Conservation (phyloP, 2,888 invertebrate genomes). For the Magallana nippona region DNA sequence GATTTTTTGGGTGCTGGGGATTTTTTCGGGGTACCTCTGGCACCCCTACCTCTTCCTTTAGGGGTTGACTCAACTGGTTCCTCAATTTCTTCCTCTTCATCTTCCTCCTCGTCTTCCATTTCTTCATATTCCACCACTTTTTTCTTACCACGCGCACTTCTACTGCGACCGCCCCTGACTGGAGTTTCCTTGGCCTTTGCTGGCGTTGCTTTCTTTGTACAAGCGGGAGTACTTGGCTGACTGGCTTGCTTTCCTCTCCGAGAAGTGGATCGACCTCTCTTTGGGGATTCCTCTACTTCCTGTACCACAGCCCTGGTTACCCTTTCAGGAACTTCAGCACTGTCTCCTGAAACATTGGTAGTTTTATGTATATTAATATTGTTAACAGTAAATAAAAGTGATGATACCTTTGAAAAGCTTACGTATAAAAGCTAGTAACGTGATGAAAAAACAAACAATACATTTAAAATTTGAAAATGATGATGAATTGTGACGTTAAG, state of each 20-base stretch:
- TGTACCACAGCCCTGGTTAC: constrained; percentile 62
- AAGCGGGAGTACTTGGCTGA: constrained; percentile 5
- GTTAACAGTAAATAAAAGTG: too few relatives aligned
- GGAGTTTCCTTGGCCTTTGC: constrained; percentile 38
- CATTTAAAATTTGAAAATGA: too few relatives aligned
- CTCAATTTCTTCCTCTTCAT: constrained; percentile 44
- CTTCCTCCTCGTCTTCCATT: constrained; percentile 43
- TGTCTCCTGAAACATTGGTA: constrained; percentile 43
- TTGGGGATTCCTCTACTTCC: constrained; percentile 51
- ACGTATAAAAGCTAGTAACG: too few relatives aligned
- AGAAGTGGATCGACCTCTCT: constrained; percentile 46
- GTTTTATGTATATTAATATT: too few relatives aligned
- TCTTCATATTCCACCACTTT: constrained; percentile 46
- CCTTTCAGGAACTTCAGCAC: constrained; percentile 45
- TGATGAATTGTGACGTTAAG: too few relatives aligned
- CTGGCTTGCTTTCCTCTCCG: constrained; percentile 41
- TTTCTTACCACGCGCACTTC: constrained; percentile 39
- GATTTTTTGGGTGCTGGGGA: constrained; percentile 44
- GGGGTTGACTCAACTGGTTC: constrained; percentile 46
- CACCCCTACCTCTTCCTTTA: constrained; percentile 40
- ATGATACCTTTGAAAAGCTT: too few relatives aligned
- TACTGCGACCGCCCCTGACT: constrained; percentile 25
- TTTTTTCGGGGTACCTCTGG: constrained; percentile 46
- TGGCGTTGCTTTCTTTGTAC: not conserved
- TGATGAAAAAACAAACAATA: too few relatives aligned